Percentiles rank a stretch among this genome's conserved stretches.
phyloP scores from a whole-genome alignment of 2,113 vertebrate species.

The Pavo muticus region DNA sequence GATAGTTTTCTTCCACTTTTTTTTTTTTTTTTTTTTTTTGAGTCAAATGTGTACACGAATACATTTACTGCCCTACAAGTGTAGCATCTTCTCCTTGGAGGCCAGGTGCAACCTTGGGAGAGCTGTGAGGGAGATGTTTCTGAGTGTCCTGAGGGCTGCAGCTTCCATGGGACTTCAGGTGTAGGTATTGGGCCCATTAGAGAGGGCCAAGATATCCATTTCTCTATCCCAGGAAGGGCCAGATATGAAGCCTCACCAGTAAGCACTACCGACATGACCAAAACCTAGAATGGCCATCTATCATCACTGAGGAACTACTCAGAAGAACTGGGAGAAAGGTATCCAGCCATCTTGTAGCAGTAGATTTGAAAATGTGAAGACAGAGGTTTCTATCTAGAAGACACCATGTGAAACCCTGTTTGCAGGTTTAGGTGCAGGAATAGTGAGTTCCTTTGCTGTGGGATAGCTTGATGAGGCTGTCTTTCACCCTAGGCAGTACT shows the following conservation, averaged over 20 bases:
- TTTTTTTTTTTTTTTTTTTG: background rate
- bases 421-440: background rate
- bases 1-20: background rate
- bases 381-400: background rate
- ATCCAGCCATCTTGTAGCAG: background rate
- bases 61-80: background rate
- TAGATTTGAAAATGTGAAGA: background rate
- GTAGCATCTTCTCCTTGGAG: background rate
- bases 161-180: rapidly evolving
- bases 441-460: background rate
- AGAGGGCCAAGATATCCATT: background rate
- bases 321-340: background rate
- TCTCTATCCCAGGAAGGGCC: background rate
- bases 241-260: background rate
- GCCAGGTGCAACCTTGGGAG: background rate
- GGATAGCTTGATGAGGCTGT: background rate
- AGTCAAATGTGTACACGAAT: background rate
- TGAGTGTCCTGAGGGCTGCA: rapidly evolving
- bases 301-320: background rate
- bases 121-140: background rate
- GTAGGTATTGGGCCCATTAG: rapidly evolving
- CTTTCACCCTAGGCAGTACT: background rate
- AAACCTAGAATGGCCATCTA: background rate
- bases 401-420: rapidly evolving
- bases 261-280: background rate